Percentiles rank a stretch among this genome's conserved stretches.
Conservation (phyloP, 2,797 vertebrate species). For the Discoglossus pictus region DNA sequence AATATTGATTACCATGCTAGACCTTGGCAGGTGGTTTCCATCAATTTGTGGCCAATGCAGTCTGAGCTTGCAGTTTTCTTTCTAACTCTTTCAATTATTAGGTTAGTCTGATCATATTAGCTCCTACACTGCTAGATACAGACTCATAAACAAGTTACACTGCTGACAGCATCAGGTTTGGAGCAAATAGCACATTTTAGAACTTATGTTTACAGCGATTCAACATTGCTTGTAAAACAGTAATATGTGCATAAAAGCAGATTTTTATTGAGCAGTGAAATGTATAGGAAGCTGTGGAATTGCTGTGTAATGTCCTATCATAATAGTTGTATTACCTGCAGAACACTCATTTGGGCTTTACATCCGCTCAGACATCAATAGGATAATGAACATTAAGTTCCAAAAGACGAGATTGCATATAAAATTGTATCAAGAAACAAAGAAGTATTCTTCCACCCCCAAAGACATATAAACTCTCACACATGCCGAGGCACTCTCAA, state of each 20-base stretch:
- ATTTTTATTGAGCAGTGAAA: too few species aligned
- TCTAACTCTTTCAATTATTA: neutral
- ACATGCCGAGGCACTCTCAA: too few species aligned
- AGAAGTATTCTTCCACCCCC: too few species aligned
- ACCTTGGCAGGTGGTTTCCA: conserved; percentile 13
- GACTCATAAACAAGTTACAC: conserved; percentile 3
- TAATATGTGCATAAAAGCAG: too few species aligned
- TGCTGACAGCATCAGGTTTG: neutral
- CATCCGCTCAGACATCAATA: neutral
- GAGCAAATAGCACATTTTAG: neutral
- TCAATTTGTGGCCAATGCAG: neutral
- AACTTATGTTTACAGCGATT: neutral
- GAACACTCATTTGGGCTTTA: neutral
- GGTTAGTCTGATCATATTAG: conserved; percentile 11
- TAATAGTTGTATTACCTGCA: neutral
- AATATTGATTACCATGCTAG: conserved; percentile 20
- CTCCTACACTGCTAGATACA: neutral
- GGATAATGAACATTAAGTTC: neutral
- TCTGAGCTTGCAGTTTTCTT: conserved; percentile 13
- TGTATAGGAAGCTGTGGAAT: neutral
- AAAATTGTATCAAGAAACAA: too few species aligned
- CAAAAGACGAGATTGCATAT: neutral
- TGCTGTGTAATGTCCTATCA: neutral
- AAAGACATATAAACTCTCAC: too few species aligned
- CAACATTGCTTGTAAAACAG: neutral